phyloP scores from a whole-genome alignment of 2,113 vertebrate genomes.

The Saguinus midas region DNA sequence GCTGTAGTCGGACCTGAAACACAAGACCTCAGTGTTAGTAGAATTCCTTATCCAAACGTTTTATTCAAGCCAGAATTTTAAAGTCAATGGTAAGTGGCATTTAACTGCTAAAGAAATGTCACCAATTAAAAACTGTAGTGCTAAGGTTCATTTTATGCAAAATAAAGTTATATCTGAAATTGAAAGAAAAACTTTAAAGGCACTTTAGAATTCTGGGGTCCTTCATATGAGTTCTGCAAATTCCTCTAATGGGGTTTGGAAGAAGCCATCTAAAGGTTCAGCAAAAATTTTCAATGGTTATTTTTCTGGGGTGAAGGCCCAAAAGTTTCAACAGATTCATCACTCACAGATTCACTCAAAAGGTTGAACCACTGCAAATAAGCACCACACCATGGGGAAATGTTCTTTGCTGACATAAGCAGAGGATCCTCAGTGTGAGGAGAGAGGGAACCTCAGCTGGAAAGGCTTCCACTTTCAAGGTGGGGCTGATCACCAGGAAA shows the following conservation, averaged over 20 bases:
- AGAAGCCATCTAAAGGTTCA: background rate
- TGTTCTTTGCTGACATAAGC: background rate
- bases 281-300: background rate
- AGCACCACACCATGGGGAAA: background rate
- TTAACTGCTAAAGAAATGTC: background rate
- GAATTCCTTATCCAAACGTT: background rate
- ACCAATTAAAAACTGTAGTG: background rate
- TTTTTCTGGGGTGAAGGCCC: background rate
- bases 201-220: background rate
- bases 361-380: background rate
- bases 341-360: background rate
- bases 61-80: background rate
- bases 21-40: constrained; percentile 76
- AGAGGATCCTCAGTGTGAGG: background rate
- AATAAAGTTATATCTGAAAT: background rate
- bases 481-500: background rate
- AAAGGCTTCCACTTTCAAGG: background rate
- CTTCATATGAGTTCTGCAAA: background rate
- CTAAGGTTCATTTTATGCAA: background rate
- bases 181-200: background rate
- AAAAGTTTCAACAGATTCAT: background rate
- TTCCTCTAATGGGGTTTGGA: background rate
- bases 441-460: accelerated
- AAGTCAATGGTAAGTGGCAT: background rate
- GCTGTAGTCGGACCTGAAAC: constrained; percentile 96